Evolutionary conservation across 2,797 vertebrate species (phyloP).

Genomic region (Phrynocephalus vlangalii): DNA sequence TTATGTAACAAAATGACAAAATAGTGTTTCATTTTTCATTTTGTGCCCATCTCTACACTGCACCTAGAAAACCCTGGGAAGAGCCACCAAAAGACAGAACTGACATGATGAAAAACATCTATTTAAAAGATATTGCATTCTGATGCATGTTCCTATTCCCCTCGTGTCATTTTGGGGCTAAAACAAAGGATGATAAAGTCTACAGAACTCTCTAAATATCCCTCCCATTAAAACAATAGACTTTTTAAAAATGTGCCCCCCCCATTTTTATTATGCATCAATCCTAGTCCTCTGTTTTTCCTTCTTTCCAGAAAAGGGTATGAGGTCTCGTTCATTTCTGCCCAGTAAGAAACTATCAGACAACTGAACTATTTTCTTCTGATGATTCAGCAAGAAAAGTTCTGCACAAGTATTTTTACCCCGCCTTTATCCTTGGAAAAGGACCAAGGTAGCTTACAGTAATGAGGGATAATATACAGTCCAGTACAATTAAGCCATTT

Average conservation of each 20-base stretch:
- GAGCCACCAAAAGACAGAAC: too few species aligned
- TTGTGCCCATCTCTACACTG: too few species aligned
- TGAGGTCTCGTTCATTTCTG: neutral
- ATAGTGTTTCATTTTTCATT: too few species aligned
- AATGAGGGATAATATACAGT: too few species aligned
- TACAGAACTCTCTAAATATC: neutral
- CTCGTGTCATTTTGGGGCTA: neutral
- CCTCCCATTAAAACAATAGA: neutral
- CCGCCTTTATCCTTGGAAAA: too few species aligned
- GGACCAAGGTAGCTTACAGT: too few species aligned
- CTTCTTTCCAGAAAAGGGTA: neutral
- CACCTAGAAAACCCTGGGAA: too few species aligned
- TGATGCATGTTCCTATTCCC: neutral
- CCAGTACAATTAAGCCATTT: too few species aligned
- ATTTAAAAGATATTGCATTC: neutral
- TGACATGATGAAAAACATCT: neutral
- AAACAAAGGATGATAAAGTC: neutral
- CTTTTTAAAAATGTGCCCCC: neutral
- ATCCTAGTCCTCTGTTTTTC: neutral
- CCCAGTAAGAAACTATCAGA: neutral
- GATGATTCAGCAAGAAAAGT: neutral
- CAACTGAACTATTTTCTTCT: neutral
- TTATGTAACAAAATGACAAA: too few species aligned
- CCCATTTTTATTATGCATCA: neutral
- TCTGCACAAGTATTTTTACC: neutral